Evolutionary conservation across 2,797 vertebrate genomes (phyloP).

Genomic region (Coracias cyanogaster): DNA sequence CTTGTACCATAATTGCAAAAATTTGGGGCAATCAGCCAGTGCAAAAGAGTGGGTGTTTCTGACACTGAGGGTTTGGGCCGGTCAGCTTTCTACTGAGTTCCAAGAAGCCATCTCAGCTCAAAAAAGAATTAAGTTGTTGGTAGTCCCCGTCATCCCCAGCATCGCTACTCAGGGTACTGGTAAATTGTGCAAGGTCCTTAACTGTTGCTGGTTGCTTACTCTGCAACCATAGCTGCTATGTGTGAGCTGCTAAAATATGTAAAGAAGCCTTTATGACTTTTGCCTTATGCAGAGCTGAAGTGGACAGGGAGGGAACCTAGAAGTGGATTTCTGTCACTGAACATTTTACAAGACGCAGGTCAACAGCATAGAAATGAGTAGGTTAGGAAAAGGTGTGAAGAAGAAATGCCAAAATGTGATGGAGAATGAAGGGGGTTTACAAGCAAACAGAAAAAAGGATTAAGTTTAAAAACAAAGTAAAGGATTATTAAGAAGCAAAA

Average conservation of each 20-base stretch:
- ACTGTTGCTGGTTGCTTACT: background rate
- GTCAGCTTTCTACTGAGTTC: background rate
- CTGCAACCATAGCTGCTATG: fast-evolving
- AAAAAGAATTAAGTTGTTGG: background rate
- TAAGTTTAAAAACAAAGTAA: background rate
- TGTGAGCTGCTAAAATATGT: background rate
- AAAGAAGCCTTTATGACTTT: background rate
- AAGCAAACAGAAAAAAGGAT: background rate
- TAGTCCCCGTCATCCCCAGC: background rate
- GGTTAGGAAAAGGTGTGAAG: background rate
- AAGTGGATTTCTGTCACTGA: background rate
- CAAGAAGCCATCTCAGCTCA: background rate
- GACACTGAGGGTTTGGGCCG: background rate
- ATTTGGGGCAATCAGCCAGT: background rate
- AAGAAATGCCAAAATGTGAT: background rate
- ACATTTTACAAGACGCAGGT: background rate
- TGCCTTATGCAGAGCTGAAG: background rate
- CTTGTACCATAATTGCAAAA: background rate
- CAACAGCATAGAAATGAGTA: background rate
- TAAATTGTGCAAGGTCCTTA: background rate
- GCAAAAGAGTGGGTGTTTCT: fast-evolving
- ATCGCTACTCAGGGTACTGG: background rate
- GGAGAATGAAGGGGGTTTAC: background rate
- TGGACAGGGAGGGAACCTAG: background rate
- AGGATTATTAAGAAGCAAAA: background rate